phyloP scores from a whole-genome alignment of 2,797 vertebrate species.

The Columba guinea region DNA sequence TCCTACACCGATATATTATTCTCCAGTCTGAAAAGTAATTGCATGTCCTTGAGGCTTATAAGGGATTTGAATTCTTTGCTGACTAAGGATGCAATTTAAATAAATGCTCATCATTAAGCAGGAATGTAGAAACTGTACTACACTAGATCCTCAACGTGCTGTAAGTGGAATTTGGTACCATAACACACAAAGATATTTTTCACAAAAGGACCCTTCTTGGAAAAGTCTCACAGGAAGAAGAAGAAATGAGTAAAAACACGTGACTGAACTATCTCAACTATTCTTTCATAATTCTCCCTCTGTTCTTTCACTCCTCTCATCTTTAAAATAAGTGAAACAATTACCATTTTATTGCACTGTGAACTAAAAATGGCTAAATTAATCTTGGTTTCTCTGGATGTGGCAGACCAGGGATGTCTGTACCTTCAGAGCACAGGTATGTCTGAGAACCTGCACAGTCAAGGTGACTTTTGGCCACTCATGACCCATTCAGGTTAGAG shows the following conservation, averaged over 20 bases:
- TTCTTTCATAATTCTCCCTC: neutral
- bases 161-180: neutral
- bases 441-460: neutral
- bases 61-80: constrained; percentile 36
- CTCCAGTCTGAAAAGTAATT: constrained; percentile 14
- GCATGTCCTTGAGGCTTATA: constrained; percentile 3
- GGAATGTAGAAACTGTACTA: neutral
- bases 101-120: neutral
- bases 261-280: neutral
- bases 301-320: neutral
- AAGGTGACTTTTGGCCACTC: neutral
- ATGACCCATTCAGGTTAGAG: neutral
- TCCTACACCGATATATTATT: neutral
- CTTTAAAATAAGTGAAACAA: neutral
- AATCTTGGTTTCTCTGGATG: neutral
- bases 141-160: neutral
- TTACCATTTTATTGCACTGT: neutral
- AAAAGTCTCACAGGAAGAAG: neutral
- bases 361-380: neutral
- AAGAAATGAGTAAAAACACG: neutral
- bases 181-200: neutral
- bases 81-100: constrained; percentile 28
- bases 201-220: neutral
- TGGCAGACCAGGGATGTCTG: neutral
- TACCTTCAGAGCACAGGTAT: neutral